Base-by-base conservation (phyloP, 2,888 invertebrate genomes). In the Ochropacha duplaris region DNA sequence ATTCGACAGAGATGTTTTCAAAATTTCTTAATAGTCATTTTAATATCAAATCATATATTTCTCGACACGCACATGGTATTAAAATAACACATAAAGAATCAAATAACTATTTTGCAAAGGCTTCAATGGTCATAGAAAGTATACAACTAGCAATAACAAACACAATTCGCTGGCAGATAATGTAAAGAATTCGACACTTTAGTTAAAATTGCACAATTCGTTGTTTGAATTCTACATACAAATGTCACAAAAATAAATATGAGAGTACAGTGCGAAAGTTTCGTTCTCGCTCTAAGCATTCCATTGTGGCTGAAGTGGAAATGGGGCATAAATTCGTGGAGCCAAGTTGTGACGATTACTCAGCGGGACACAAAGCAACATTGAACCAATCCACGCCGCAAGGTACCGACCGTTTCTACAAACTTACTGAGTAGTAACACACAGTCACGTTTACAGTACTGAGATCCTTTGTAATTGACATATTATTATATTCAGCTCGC, bases 301-400 rank as follows among this genome's bases (percentile, higher is more conserved):
- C 84, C 84, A 86, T 86, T 87, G 86, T 84, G 80, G 78, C 68
- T 69, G 72, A 77, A 79, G 79, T 76, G 76, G 77, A 78, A 82
- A 76, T 74, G 76, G 74, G 71, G 73, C 78, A 83, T 86, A 84
- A 85, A 87, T 88, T 81, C 78, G 76, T 73, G 76, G 71, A 80
- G 80, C 79, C 78, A 81, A 86, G 78, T 83, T 80, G 78, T 74
- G 78, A 79, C 83, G 80, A 88, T 88, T 84, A 87, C 84, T 87
- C 88, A 87, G 78, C 78, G 74, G 78, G 76, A 68, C 68, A 78
- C 79, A 81, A 81, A 76, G 79, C 74, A 71, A 74, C 76, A 77
- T 78, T 79, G 78, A 78, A 66, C 70, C 52, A 52, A 52, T 52
- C 52, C 19, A 52, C 52, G n/a, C 31, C 52, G 31, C 51, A 59